Conservation (phyloP, 2,113 vertebrate species). For the Odontesthes bonariensis region DNA sequence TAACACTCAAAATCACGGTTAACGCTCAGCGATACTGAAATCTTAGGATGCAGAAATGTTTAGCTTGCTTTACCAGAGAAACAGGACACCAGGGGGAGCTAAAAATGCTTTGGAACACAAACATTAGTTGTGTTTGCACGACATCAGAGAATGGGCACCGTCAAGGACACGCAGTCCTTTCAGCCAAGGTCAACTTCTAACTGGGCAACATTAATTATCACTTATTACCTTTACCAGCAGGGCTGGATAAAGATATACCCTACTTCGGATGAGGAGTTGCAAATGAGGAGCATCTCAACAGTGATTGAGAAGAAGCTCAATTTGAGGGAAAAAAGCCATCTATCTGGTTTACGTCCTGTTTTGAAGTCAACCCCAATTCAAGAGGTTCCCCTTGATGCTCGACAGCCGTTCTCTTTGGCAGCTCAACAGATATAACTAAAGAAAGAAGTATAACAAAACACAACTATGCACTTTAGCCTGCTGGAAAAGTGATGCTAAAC, state of each 20-base stretch:
- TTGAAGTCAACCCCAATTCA: constrained; percentile 46
- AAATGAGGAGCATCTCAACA: constrained; percentile 45
- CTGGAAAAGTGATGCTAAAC: too few relatives aligned
- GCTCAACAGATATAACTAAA: constrained; percentile 19
- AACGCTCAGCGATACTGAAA: constrained; percentile 9
- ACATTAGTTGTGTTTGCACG: constrained; percentile 35
- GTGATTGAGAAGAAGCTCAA: constrained; percentile 40
- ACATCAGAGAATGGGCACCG: constrained; percentile 8
- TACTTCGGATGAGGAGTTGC: constrained; percentile 39
- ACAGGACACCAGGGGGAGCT: constrained; percentile 78
- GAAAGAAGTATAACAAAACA: constrained; percentile 44
- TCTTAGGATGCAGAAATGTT: constrained; percentile 6
- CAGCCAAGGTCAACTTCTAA: constrained; percentile 62
- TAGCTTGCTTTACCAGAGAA: constrained; percentile 22
- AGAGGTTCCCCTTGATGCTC: constrained; percentile 39
- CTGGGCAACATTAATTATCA: constrained; percentile 60
- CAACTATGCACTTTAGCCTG: not conserved
- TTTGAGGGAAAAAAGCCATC: constrained; percentile 29
- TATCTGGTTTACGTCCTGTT: constrained; percentile 47
- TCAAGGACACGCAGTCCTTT: constrained; percentile 40
- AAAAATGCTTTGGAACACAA: constrained; percentile 60
- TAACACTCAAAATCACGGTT: not conserved
- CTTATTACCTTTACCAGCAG: constrained; percentile 70
- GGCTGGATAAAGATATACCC: constrained; percentile 23
- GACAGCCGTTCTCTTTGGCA: constrained; percentile 37